Evolutionary conservation across 2,888 invertebrate species (phyloP).

Genomic region (Epinotia brunnichana): DNA sequence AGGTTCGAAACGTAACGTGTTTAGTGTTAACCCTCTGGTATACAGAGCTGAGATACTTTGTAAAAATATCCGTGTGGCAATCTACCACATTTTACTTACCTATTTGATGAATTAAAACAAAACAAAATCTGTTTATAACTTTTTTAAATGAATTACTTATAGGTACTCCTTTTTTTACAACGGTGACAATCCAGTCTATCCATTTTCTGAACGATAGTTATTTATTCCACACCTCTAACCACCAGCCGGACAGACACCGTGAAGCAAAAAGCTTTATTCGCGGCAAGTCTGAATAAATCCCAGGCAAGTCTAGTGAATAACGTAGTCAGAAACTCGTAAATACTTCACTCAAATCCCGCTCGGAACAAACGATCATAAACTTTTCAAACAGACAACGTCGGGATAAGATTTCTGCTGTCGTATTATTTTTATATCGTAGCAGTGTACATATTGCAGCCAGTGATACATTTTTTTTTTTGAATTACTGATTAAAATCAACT

Average conservation of each 20-base stretch:
- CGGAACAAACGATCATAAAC: conserved; percentile 32
- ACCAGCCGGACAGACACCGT: conserved; percentile 10
- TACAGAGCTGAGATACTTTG: too few relatives aligned
- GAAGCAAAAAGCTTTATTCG: conserved; percentile 13
- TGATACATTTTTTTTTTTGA: too few relatives aligned
- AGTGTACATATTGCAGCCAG: background rate
- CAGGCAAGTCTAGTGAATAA: conserved; percentile 21
- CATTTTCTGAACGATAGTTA: background rate
- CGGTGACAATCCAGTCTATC: background rate
- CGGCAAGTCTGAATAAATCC: conserved; percentile 3
- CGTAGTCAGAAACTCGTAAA: conserved; percentile 33
- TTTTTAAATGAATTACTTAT: too few relatives aligned
- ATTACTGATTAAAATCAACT: too few relatives aligned
- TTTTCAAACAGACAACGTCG: conserved; percentile 21
- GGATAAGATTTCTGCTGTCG: conserved; percentile 9
- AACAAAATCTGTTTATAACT: too few relatives aligned
- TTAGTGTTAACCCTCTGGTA: too few relatives aligned
- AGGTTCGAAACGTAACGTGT: too few relatives aligned
- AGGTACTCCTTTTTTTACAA: background rate
- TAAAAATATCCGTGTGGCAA: too few relatives aligned
- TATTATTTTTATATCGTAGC: conserved; percentile 23
- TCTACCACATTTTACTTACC: too few relatives aligned
- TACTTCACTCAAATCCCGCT: conserved; percentile 22
- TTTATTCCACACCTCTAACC: background rate
- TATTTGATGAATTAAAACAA: too few relatives aligned